Evolutionary conservation across 2,797 vertebrate genomes (phyloP).

Genomic region (Alfaro cultratus): DNA sequence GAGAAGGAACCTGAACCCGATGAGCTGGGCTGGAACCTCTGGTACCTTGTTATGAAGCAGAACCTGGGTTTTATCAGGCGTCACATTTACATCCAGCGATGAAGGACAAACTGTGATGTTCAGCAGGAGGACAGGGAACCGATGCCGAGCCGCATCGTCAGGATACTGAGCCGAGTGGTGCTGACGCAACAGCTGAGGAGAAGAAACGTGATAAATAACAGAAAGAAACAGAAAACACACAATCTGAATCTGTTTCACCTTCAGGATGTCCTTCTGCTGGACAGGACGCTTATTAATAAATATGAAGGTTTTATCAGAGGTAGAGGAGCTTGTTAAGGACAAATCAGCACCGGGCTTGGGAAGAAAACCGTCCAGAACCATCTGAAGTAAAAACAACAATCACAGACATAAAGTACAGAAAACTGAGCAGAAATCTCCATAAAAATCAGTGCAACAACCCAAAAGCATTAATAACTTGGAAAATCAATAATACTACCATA

Average conservation of each 20-base stretch:
- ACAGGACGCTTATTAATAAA: conserved; percentile 92
- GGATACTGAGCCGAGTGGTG: conserved; percentile 82
- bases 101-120: conserved; percentile 86
- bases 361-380: conserved; percentile 89
- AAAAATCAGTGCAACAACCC: too few species aligned
- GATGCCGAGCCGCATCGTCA: conserved; percentile 79
- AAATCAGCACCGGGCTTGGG: conserved; percentile 87
- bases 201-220: background rate
- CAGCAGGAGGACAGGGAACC: conserved; percentile 88
- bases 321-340: conserved; percentile 85
- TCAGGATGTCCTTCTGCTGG: conserved; percentile 91
- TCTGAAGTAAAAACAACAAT: conserved; percentile 70
- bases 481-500: background rate
- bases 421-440: background rate
- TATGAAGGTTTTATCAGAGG: conserved; percentile 89
- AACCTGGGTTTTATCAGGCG: conserved; percentile 94
- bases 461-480: background rate
- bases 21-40: background rate
- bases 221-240: background rate
- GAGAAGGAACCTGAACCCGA: background rate
- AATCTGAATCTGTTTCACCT: conserved; percentile 80
- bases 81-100: conserved; percentile 92
- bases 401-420: conserved; percentile 1
- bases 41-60: conserved; percentile 93
- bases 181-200: conserved; percentile 86